phyloP scores from a whole-genome alignment of 2,888 invertebrate species.

The Ichneumoninae sp. region DNA sequence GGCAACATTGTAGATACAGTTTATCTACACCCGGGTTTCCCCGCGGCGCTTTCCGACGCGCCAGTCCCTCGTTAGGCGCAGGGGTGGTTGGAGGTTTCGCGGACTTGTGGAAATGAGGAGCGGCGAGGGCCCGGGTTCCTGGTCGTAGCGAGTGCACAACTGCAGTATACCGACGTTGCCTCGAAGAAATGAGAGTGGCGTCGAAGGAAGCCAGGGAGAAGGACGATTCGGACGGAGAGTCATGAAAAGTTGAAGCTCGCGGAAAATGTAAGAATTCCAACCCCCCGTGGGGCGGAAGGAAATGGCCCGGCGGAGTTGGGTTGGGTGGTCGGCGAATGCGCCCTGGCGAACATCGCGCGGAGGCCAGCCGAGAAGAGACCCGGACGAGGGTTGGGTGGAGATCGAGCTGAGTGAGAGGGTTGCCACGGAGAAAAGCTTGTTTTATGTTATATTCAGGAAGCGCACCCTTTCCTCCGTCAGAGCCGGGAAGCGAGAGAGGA shows the following conservation, averaged over 20 bases:
- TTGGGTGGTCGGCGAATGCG: conserved; percentile 35
- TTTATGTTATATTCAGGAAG: conserved; percentile 62
- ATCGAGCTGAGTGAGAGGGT: conserved; percentile 54
- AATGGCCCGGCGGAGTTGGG: conserved; percentile 43
- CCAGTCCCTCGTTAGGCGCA: conserved; percentile 58
- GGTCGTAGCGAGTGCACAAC: conserved; percentile 36
- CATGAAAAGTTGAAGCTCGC: conserved; percentile 83
- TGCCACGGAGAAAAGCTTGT: conserved; percentile 61
- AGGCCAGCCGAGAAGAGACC: conserved; percentile 34
- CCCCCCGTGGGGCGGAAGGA: conserved; percentile 48
- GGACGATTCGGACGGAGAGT: conserved; percentile 76
- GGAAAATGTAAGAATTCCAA: conserved; percentile 78
- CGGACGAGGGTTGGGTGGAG: conserved; percentile 46
- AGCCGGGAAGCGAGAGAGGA: conserved; percentile 43
- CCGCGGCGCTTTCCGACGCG: conserved; percentile 67
- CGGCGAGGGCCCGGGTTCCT: conserved; percentile 43
- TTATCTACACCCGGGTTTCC: conserved; percentile 70
- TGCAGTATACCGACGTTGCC: conserved; percentile 27
- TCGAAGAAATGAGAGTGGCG: conserved; percentile 54
- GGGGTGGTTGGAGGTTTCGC: conserved; percentile 33
- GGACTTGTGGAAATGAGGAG: conserved; percentile 62
- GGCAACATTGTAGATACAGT: conserved; percentile 58
- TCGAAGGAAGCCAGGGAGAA: conserved; percentile 27
- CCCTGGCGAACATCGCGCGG: conserved; percentile 49
- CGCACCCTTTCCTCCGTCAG: conserved; percentile 61